Conservation (phyloP, 2,888 invertebrate species). For the Monochamus alternatus region DNA sequence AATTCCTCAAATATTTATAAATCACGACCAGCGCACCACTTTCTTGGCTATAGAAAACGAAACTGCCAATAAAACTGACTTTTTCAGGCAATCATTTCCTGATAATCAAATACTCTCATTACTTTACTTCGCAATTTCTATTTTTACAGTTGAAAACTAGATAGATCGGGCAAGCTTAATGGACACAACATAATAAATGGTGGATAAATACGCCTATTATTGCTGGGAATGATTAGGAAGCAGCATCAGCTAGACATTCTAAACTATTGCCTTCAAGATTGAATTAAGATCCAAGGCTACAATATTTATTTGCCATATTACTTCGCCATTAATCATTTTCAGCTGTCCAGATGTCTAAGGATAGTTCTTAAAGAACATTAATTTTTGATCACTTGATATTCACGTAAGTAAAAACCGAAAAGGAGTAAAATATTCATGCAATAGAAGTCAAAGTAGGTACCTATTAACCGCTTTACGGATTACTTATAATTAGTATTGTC, state of each 20-base stretch:
- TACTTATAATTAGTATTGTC: too few relatives aligned
- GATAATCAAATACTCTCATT: constrained; percentile 32
- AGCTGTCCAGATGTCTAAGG: background rate
- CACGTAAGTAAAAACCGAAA: too few relatives aligned
- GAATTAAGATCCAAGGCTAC: constrained; percentile 34
- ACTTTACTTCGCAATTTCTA: constrained; percentile 13
- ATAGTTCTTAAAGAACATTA: too few relatives aligned
- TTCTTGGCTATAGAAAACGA: constrained; percentile 12
- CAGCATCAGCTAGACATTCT: constrained; percentile 17
- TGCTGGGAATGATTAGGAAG: constrained; percentile 26
- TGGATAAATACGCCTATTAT: constrained; percentile 38
- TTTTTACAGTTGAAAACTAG: constrained; percentile 28
- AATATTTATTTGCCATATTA: constrained; percentile 15
- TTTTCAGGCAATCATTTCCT: constrained; percentile 23
- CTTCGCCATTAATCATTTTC: background rate
- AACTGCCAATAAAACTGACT: constrained; percentile 22
- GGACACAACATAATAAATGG: constrained; percentile 35
- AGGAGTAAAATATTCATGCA: too few relatives aligned
- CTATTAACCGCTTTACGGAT: too few relatives aligned
- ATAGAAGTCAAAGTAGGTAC: too few relatives aligned
- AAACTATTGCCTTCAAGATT: constrained; percentile 23
- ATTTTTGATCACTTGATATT: too few relatives aligned
- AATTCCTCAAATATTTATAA: constrained; percentile 3
- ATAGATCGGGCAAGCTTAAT: constrained; percentile 24
- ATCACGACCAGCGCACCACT: background rate